Conservation (phyloP, 2,888 invertebrate genomes). For the Euplagia quadripunctaria region DNA sequence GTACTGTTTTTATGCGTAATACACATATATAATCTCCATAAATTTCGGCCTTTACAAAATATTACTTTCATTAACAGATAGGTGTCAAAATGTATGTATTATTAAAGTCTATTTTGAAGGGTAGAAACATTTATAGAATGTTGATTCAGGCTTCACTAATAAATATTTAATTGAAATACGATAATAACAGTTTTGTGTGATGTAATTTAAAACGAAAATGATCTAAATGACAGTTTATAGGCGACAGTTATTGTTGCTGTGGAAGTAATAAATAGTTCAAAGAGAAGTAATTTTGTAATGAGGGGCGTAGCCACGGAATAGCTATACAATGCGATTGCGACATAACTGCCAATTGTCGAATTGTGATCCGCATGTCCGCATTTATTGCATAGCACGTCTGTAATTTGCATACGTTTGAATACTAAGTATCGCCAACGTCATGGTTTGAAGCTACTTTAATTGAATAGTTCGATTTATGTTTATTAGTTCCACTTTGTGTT, state of each 20-base stretch:
- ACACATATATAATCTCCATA: neutral
- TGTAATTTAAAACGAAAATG: constrained; percentile 42
- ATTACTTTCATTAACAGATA: constrained; percentile 23
- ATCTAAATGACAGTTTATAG: constrained; percentile 31
- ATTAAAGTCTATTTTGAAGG: constrained; percentile 45
- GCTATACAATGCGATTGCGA: constrained; percentile 74
- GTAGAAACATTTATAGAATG: constrained; percentile 39
- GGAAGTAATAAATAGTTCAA: constrained; percentile 40
- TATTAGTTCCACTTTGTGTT: constrained; percentile 73
- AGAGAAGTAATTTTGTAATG: constrained; percentile 44
- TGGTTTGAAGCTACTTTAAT: constrained; percentile 83
- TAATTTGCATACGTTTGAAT: constrained; percentile 87
- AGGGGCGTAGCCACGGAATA: constrained; percentile 42
- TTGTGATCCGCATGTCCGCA: constrained; percentile 86
- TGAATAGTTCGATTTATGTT: constrained; percentile 84
- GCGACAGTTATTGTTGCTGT: constrained; percentile 26
- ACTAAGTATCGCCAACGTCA: constrained; percentile 82
- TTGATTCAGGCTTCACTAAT: constrained; percentile 37
- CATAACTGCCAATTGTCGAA: constrained; percentile 85
- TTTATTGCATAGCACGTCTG: constrained; percentile 87
- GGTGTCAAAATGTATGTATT: constrained; percentile 26
- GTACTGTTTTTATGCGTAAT: neutral
- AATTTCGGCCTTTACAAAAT: neutral
- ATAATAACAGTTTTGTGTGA: constrained; percentile 33
- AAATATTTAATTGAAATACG: constrained; percentile 47